Conservation (phyloP, 2,797 vertebrate genomes). For the Nyctalus aviator region DNA sequence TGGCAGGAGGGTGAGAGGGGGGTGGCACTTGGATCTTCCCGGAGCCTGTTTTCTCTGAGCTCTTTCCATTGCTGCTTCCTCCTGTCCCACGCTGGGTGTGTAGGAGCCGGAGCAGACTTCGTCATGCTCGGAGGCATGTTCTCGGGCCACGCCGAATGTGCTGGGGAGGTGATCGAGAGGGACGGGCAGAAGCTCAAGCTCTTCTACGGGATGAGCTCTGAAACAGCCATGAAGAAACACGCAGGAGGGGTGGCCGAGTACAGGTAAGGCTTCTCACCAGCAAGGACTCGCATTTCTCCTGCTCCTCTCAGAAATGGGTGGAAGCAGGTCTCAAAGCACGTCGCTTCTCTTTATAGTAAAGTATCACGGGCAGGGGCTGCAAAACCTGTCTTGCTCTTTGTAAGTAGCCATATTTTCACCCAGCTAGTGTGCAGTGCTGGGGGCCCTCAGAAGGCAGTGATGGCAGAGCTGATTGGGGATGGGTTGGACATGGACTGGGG, state of each 20-base stretch:
- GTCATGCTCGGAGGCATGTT: constrained; percentile 99
- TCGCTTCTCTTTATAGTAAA: accelerated
- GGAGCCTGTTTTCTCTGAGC: neutral
- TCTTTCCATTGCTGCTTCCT: neutral
- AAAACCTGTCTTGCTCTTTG: neutral
- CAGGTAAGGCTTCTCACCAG: constrained; percentile 88
- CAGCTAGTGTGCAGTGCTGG: neutral
- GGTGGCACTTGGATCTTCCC: neutral
- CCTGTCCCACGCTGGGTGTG: accelerated
- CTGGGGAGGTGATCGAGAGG: constrained; percentile 95
- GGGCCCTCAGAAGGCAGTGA: neutral
- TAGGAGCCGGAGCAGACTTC: constrained; percentile 98
- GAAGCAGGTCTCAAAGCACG: neutral
- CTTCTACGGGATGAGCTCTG: constrained; percentile 99
- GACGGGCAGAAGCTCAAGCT: constrained; percentile 97
- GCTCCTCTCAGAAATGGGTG: neutral
- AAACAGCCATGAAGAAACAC: constrained; percentile 99
- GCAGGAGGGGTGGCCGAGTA: constrained; percentile 97
- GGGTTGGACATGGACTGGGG: neutral
- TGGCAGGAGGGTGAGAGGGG: accelerated
- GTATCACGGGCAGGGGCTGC: neutral
- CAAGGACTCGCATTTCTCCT: neutral
- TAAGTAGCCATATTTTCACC: neutral
- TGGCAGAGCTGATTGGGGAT: neutral
- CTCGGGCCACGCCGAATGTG: constrained; percentile 96